phyloP scores from a whole-genome alignment of 2,113 vertebrate genomes.

The Nothobranchius kuhntae region DNA sequence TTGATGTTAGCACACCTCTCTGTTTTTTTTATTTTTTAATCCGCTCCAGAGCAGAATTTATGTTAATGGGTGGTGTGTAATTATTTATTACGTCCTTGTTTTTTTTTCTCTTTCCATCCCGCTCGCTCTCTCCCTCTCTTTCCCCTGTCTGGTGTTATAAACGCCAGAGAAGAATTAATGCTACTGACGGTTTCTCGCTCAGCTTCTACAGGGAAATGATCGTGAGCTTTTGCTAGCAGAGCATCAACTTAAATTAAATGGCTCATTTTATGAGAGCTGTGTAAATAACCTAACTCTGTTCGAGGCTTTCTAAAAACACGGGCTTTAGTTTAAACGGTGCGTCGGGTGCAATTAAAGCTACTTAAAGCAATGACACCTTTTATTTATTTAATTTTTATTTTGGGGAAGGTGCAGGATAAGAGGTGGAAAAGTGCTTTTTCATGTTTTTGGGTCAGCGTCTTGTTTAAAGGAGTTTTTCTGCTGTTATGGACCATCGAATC shows the following conservation, averaged over 20 bases:
- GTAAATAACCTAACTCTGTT: conserved; percentile 55
- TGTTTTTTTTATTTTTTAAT: conserved; percentile 42
- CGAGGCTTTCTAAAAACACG: conserved; percentile 47
- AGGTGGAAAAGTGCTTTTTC: background rate
- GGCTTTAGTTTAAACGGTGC: conserved; percentile 54
- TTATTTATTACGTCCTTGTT: conserved; percentile 40
- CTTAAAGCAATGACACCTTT: conserved; percentile 38
- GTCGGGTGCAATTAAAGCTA: conserved; percentile 52
- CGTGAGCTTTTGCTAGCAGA: conserved; percentile 56
- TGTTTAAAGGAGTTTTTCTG: conserved; percentile 13
- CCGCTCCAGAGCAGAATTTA: conserved; percentile 44
- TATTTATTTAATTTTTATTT: conserved; percentile 7
- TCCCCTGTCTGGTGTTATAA: conserved; percentile 40
- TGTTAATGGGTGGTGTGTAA: conserved; percentile 52
- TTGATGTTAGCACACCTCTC: conserved; percentile 43
- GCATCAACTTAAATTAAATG: conserved; percentile 66
- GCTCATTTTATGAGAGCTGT: conserved; percentile 58
- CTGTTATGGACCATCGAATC: conserved; percentile 40
- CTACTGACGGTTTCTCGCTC: conserved; percentile 30
- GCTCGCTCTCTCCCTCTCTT: conserved; percentile 2
- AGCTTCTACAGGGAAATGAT: conserved; percentile 58
- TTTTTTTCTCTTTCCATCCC: conserved; percentile 20
- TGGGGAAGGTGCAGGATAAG: conserved; percentile 15
- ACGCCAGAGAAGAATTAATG: conserved; percentile 40
- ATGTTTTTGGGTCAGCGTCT: conserved; percentile 25